Base-by-base conservation (phyloP, 2,113 vertebrate genomes). In the Miniopterus natalensis region DNA sequence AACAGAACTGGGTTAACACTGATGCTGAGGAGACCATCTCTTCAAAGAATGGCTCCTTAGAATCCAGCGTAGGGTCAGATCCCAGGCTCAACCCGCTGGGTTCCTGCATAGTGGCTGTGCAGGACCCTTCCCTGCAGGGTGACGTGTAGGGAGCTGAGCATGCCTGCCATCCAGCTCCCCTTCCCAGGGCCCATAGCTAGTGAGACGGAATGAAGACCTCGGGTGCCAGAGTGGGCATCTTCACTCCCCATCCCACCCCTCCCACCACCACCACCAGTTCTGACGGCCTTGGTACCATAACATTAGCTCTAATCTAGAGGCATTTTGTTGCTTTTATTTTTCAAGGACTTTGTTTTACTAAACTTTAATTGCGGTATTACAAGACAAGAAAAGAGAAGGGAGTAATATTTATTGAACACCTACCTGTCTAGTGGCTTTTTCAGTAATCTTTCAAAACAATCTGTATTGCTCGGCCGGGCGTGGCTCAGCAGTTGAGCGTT, bases 281-380 rank as follows among this genome's bases (percentile, higher is more conserved):
- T 86, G 59, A 63, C 2, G 36, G 51, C 29, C 25, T 92, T 71
- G 40, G 18, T 15, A 9, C 75, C 59, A 10, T 61, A 65, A 80
- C 68, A 70, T 80, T 74, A 63, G 10, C 70, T 61, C 51, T 27
- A 55, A 66, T 29, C 49, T 91, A 73, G 31, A 88, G 7, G 13
- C 45, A 55, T 61, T 10, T 89, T 84, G 15, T 65, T 55, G 29
- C 70, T 92, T 94, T 94, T 57, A 20, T 75, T 89, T 94, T 84
- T 18, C 25, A 85, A 90, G 3, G 4, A 31, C 5, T 49, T 84
- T 61, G 81, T 73, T 47, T 66, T 21, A 74, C 47, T 80, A 80
- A 80, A 84, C 6, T 70, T 91, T 40, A 55, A n/a, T 21, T 88
- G 31, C 51, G 66, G 13, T 83, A 18, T 92, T 84, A 83, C 15